These are phyloP conservation scores for Idris sp. DNA, from an alignment of 1,140 invertebrate genomes.

Conservation along the genomic window DNA sequence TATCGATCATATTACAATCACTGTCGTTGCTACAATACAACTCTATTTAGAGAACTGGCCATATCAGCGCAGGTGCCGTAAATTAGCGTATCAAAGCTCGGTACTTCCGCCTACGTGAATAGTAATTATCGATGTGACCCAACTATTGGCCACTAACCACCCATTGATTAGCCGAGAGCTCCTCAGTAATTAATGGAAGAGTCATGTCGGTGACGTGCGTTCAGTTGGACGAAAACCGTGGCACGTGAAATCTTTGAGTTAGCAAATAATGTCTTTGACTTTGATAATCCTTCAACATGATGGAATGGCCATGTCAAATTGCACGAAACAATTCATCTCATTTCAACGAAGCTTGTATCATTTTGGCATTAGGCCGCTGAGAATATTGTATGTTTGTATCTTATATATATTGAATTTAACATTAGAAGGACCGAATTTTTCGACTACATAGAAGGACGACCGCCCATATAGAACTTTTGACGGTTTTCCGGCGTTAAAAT, in stretches of 20 bases:
- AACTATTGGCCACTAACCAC: slow-evolving; percentile 74
- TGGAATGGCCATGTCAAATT: slow-evolving; percentile 28
- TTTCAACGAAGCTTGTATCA: too few relatives aligned
- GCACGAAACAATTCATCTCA: too few relatives aligned
- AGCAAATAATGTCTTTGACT: slow-evolving; percentile 57
- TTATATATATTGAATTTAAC: too few relatives aligned
- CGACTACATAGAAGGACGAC: too few relatives aligned
- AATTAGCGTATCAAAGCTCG: slow-evolving; percentile 74
- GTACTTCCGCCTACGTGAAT: slow-evolving; percentile 64
- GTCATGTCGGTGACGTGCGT: slow-evolving; percentile 63
- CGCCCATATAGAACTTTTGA: too few relatives aligned
- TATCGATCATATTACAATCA: slow-evolving; percentile 61
- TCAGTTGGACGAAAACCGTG: slow-evolving; percentile 47
- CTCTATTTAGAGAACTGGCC: slow-evolving; percentile 57
- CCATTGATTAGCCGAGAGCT: slow-evolving; percentile 74
- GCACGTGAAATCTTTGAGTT: slow-evolving; percentile 54
- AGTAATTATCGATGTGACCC: slow-evolving; percentile 73
- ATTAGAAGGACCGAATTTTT: too few relatives aligned
- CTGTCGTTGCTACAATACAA: slow-evolving; percentile 56
- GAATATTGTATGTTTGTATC: too few relatives aligned
- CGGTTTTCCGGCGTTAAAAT: too few relatives aligned
- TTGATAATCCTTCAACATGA: slow-evolving; percentile 44
- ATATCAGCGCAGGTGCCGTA: slow-evolving; percentile 67
- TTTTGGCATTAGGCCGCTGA: too few relatives aligned
- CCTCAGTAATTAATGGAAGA: slow-evolving; percentile 74